Evolutionary conservation across 2,113 vertebrate genomes (phyloP), one percentile per base, ranked within the genome.

Genomic region (Ploceus nigricollis): DNA sequence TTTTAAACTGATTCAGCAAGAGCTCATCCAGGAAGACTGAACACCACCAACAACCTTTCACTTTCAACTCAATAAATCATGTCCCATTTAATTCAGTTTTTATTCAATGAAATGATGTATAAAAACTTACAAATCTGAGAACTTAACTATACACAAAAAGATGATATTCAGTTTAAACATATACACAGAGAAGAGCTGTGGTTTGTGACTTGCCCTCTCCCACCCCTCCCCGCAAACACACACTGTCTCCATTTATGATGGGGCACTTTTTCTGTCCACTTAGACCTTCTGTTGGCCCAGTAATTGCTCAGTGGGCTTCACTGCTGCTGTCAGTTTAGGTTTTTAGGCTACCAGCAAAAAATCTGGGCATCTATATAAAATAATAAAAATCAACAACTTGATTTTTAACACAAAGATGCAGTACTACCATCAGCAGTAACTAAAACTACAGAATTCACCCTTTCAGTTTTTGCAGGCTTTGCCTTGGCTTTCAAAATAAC

Each of bases 41-140:
- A 86, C 60, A 10, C 44, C 79, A 58, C 61, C 37, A 58, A 66
- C 37, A 58, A 73, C 79, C 75, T 95, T 87, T 89, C 73, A 89
- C 63, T 63, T 95, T 69, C 83, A 87, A 95, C 66, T 82, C 80
- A 91, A 51, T 80, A 96, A 93, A 90, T 65, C 87, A 51, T 66
- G 91, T 54, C 88, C 85, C 96, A 90, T 98, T 98, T 97, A 98
- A 95, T 97, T 96, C 79, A 95, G 93, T 94, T 97, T 98, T 98
- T 98, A 98, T 98, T 98, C 96, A 97, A 95, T 98, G 97, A 98
- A 98, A 98, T 97, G 94, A 98, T 97, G 98, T 98, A 98, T 98
- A 98, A 98, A 98, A 98, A 98, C 98, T 98, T 98, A 98, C 98
- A 98, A 98, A 98, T 98, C 89, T 94, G 97, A 97, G 97, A 98